Evolutionary conservation across 2,888 invertebrate genomes (phyloP), one percentile per base, ranked within the genome.

Genomic region (Laspeyria flexula): DNA sequence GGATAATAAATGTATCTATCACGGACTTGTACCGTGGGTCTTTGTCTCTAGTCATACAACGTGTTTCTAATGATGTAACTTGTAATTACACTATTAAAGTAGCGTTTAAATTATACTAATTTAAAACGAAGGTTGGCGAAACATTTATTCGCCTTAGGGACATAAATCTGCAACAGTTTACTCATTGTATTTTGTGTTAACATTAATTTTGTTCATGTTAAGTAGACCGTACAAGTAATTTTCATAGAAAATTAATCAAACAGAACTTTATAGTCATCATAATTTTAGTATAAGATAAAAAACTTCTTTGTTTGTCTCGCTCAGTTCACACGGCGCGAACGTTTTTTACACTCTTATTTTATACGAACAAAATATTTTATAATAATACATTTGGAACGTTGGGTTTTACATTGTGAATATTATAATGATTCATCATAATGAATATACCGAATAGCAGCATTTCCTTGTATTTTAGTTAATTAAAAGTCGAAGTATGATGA

Each of bases 211-310:
- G 6, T 30, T 15, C 16, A 35, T 47, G 48, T 23, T 55, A 65
- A 60, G 43, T 71, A 67, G 69, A 71, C 59, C 65, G 48, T 55
- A 53, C 51, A 53, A 50, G 60, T 62, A 60, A 71, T 65, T 60
- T 65, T 60, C 55, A 52, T 60, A 60, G 43, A 41, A 65, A 70
- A 71, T 63, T 63, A 71, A 68, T 70, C 70, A 71, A 55, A 63
- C 54, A 65, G 62, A 69, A 71, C 71, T 71, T 43, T 53, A 16
- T 58, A 63, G 63, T 60, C 57, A 65, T 65, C 56, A 71, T 68
- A 57, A 65, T 70, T 71, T 56, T 39, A 25, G 25, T 43, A n/a
- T 49, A 52, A 59, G 61, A 64, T 53, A 71, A 64, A 65, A 55
- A 65, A 39, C 57, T 45, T 35, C 65, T 65, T 71, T 71, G 61